Base-by-base conservation (phyloP, 2,888 invertebrate species). In the Chaitophorus viminalis region DNA sequence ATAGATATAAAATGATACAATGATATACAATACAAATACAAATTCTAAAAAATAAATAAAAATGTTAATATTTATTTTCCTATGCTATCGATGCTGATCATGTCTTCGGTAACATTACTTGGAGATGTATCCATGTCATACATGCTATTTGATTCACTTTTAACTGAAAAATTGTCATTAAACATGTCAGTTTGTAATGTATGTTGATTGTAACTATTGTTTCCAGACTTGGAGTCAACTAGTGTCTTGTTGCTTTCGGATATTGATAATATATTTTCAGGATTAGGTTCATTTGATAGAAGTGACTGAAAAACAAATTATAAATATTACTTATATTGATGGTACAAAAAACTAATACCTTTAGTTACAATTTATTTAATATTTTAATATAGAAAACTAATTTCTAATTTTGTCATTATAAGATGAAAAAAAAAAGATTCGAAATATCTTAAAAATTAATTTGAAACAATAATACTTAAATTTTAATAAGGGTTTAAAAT, bases 111-210 rank as follows among this genome's bases (percentile, higher is more conserved):
- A 89, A 95, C 93, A 91, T 96, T 96, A 91, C 95, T 95, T 0
- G 96, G 96, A 0, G 96, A 96, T 89, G 96, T 96, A 91, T 96
- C 96, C 91, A 96, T 92, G 90, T 94, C 94, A 89, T 93, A 93
- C 89, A 96, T 93, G 91, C 96, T 96, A 91, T 96, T 96, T 21
- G 96, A 95, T 92, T 96, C 96, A 92, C 96, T 96, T 92, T 89
- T 94, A 93, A 90, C 90, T 91, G 89, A 85, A 81, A 87, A 89
- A 79, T 89, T 89, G 39, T 75, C 88, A 70, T 86, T 74, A 29
- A 70, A 88, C 39, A 85, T 31, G 18, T 87, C 74, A 25, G 79
- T 74, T n/a, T 39, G 9, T 74, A 87, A 88, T 39, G 9, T 88
- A 39, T 89, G 72, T 75, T 81, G 84, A 77, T 65, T 9, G 17